Evolutionary conservation across 2,113 vertebrate genomes (phyloP).

Genomic region (Saguinus midas): DNA sequence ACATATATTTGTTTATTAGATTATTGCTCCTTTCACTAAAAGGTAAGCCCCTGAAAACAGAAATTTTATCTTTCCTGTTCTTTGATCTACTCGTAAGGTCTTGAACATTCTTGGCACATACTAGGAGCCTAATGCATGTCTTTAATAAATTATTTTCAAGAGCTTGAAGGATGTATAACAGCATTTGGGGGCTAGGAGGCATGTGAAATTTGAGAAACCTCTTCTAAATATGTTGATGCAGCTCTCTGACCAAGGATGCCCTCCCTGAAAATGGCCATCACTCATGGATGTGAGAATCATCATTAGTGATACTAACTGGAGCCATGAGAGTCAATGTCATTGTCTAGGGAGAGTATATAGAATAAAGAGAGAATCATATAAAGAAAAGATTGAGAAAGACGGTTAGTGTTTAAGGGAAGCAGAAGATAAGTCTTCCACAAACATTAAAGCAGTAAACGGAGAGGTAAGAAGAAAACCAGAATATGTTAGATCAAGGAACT

Average conservation of each 20-base stretch:
- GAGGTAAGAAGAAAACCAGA: not conserved
- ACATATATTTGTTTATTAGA: not conserved
- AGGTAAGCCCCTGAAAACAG: not conserved
- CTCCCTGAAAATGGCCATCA: not conserved
- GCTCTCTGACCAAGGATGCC: not conserved
- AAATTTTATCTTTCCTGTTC: not conserved
- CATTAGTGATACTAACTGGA: not conserved
- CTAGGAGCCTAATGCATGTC: not conserved
- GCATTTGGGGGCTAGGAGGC: not conserved
- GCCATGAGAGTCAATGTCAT: not conserved
- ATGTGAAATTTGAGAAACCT: not conserved
- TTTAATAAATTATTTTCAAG: conserved; percentile 5
- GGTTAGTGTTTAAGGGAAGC: not conserved
- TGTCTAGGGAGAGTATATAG: not conserved
- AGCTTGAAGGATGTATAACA: not conserved
- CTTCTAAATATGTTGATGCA: not conserved
- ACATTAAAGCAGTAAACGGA: not conserved
- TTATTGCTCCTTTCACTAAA: not conserved
- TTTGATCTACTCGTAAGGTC: not conserved
- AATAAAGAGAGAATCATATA: not conserved
- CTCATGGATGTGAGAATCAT: not conserved
- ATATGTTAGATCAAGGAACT: not conserved
- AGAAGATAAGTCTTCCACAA: not conserved
- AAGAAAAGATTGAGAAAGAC: not conserved
- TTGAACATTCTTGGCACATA: not conserved